These are phyloP conservation scores for Phrynocephalus guinanensis DNA, from an alignment of 2,797 vertebrate genomes.

Conservation along the genomic window DNA sequence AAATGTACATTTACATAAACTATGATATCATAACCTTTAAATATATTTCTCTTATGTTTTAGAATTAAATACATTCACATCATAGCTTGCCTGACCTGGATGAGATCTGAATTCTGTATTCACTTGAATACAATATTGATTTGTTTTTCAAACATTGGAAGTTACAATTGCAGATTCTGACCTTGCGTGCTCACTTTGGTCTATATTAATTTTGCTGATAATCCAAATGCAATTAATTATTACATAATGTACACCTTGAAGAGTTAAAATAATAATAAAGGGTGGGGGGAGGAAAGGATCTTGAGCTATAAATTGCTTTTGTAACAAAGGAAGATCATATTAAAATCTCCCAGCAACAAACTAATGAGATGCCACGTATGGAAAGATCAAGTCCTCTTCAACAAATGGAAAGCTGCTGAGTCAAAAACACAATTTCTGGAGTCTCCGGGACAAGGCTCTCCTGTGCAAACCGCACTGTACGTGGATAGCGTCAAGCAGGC, in stretches of 20 bases:
- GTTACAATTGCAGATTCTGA: slow-evolving; percentile 36
- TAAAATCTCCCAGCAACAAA: slow-evolving; percentile 56
- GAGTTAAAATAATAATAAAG: slow-evolving; percentile 45
- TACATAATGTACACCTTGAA: slow-evolving; percentile 9
- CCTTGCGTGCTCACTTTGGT: slow-evolving; percentile 34
- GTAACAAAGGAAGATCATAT: slow-evolving; percentile 64
- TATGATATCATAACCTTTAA: slow-evolving; percentile 7
- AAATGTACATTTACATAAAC: neutral
- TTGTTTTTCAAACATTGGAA: slow-evolving; percentile 30
- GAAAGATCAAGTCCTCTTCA: slow-evolving; percentile 5
- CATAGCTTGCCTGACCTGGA: neutral
- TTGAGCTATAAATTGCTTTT: slow-evolving; percentile 56
- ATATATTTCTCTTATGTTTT: neutral
- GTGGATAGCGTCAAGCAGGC: too few relatives aligned
- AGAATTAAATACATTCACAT: neutral
- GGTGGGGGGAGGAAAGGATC: slow-evolving; percentile 53
- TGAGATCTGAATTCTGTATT: neutral
- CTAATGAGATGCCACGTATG: slow-evolving; percentile 30
- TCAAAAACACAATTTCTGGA: neutral
- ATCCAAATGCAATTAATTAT: slow-evolving; percentile 45
- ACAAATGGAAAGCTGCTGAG: neutral
- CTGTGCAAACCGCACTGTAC: too few relatives aligned
- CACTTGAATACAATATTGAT: neutral
- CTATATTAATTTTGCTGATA: slow-evolving; percentile 47
- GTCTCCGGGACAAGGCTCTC: too few relatives aligned